Evolutionary conservation across 2,888 invertebrate species (phyloP).

Genomic region (Morpho helenor): DNA sequence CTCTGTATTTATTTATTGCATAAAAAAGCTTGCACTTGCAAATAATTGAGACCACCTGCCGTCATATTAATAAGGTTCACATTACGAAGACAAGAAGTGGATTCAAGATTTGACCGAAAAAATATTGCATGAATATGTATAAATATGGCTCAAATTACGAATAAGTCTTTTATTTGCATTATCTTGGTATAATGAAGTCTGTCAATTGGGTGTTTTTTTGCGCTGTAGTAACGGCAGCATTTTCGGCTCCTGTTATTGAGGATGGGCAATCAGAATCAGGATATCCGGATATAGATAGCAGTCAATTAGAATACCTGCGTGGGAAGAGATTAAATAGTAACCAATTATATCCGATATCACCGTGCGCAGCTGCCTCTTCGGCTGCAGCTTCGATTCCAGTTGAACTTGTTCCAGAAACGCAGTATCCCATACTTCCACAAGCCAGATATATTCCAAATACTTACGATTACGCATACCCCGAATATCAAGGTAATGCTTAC

Average conservation of each 20-base stretch:
- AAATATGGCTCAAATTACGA: slow-evolving; percentile 48
- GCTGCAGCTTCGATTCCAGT: slow-evolving; percentile 24
- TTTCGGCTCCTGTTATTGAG: slow-evolving; percentile 33
- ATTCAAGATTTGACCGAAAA: slow-evolving; percentile 37
- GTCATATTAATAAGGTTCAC: slow-evolving; percentile 5
- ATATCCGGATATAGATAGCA: slow-evolving; percentile 11
- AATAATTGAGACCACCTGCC: slow-evolving; percentile 11
- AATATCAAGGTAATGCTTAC: slow-evolving; percentile 28
- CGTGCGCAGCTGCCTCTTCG: slow-evolving; percentile 47
- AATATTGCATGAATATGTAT: slow-evolving; percentile 43
- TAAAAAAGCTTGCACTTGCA: slow-evolving; percentile 7
- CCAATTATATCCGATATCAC: slow-evolving; percentile 30
- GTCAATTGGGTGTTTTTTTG: slow-evolving; percentile 38
- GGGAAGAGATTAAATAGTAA: slow-evolving; percentile 20
- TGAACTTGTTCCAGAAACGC: slow-evolving; percentile 10
- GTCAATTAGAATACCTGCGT: slow-evolving; percentile 19
- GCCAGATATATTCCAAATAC: slow-evolving; percentile 14
- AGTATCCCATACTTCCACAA: slow-evolving; percentile 11
- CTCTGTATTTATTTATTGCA: slow-evolving; percentile 1
- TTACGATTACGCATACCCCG: slow-evolving; percentile 17
- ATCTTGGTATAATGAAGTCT: slow-evolving; percentile 47
- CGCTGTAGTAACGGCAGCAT: slow-evolving; percentile 34
- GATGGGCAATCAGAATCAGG: slow-evolving; percentile 17
- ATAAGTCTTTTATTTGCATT: slow-evolving; percentile 38
- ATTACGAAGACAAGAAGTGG: slow-evolving; percentile 31